Conservation (phyloP, 2,113 vertebrate genomes). For the Hippopotamus amphibius region DNA sequence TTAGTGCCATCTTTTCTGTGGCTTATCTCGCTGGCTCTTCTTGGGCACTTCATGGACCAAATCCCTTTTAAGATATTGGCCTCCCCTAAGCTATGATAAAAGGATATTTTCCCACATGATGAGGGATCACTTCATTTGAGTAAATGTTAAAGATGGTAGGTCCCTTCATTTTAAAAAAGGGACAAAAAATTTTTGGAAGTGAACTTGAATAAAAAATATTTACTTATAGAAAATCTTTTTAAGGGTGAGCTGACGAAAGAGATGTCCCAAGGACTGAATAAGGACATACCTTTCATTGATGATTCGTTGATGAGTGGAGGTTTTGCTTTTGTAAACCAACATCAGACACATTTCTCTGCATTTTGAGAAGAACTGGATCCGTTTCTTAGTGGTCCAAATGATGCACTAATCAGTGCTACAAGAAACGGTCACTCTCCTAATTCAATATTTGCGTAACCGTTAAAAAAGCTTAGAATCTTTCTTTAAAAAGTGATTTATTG, state of each 20-base stretch:
- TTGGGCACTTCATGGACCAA: neutral
- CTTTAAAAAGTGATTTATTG: neutral
- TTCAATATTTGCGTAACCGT: neutral
- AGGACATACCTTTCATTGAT: neutral
- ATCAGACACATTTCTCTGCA: neutral
- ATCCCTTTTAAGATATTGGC: neutral
- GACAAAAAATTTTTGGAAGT: neutral
- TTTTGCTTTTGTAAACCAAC: neutral
- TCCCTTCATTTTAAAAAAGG: conserved; percentile 21
- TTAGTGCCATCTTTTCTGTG: neutral
- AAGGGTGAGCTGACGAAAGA: neutral
- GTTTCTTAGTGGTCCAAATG: neutral
- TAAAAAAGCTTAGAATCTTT: neutral
- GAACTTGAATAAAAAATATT: neutral
- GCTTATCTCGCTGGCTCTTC: neutral
- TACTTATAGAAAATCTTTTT: conserved; percentile 12
- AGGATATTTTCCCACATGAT: neutral
- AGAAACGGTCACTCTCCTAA: neutral
- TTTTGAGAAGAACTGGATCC: neutral
- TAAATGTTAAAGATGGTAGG: neutral
- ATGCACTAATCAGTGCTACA: neutral
- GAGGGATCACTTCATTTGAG: neutral
- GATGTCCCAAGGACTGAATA: neutral
- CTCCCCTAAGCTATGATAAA: neutral
- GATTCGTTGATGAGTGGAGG: neutral